These are phyloP conservation scores for human DNA, from an alignment of 2,113 vertebrate genomes.

Conservation along the genomic window GRCh38 chr16:31331001-31331500, in stretches of 20 bases:
- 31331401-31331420: background rate
- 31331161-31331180: slow-evolving; percentile 75
- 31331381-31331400: background rate
- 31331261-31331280: slow-evolving; percentile 75
- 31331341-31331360: background rate
- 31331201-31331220: slow-evolving; percentile 71
- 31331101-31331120: background rate
- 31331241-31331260: slow-evolving; percentile 74
- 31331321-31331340: background rate
- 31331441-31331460: background rate
- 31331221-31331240: slow-evolving; percentile 73
- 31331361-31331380: background rate
- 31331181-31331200: slow-evolving; percentile 24
- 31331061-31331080: too few relatives aligned
- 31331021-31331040: background rate
- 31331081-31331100: background rate
- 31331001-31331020: background rate
- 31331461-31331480: background rate
- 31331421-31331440: background rate
- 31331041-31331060: background rate
- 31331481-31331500: background rate
- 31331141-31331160: background rate
- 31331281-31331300: rapidly evolving
- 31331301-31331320: rapidly evolving
- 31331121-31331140: background rate